These are phyloP conservation scores for Galerucella calmariensis DNA, from an alignment of 2,888 invertebrate genomes.

Conservation along the genomic window DNA sequence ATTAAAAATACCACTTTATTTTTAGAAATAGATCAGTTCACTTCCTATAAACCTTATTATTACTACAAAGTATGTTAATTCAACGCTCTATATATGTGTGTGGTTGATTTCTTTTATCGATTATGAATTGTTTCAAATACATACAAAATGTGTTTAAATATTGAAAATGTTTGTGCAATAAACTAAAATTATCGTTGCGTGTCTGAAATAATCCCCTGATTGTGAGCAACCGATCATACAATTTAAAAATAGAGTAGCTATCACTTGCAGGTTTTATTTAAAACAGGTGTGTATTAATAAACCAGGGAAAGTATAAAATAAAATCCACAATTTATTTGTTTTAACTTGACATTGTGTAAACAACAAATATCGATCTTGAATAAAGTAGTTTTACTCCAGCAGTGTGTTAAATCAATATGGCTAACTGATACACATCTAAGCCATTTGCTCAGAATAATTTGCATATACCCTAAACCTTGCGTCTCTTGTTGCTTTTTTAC, in stretches of 20 bases:
- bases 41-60: background rate
- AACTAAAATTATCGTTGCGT: background rate
- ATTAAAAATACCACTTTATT: slow-evolving; percentile 14
- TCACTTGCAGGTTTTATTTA: background rate
- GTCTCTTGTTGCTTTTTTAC: no score
- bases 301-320: background rate
- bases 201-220: background rate
- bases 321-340: background rate
- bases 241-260: background rate
- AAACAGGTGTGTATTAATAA: background rate
- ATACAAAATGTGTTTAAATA: background rate
- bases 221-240: slow-evolving; percentile 1
- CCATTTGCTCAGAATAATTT: no score
- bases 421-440: background rate
- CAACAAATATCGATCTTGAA: background rate
- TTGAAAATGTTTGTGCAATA: background rate
- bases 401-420: background rate
- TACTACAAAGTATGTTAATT: background rate
- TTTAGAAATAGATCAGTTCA: slow-evolving; percentile 13
- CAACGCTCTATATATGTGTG: background rate
- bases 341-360: background rate
- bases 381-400: background rate
- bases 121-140: background rate
- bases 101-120: background rate
- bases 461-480: no score